phyloP scores from a whole-genome alignment of 1,140 invertebrate species.

The Brachionus asplanchnoidis region DNA sequence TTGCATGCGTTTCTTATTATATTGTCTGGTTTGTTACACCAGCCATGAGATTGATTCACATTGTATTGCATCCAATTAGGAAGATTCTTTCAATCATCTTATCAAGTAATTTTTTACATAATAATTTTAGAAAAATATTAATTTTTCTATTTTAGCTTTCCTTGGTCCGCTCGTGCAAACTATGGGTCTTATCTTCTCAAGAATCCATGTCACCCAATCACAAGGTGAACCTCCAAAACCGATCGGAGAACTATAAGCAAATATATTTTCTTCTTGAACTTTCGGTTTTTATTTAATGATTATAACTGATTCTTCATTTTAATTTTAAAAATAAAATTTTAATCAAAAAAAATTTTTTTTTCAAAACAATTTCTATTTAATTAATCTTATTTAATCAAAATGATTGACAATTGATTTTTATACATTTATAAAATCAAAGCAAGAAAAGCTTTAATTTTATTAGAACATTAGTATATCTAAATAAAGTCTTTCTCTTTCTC shows the following conservation, averaged over 20 bases:
- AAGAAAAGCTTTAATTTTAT: too few species aligned
- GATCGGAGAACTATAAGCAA: background rate
- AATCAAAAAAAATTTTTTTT: background rate
- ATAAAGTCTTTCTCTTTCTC: too few species aligned
- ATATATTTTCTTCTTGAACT: background rate
- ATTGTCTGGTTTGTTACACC: constrained; percentile 57
- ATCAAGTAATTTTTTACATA: constrained; percentile 43
- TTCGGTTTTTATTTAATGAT: background rate
- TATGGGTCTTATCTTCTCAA: background rate
- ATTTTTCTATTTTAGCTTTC: background rate
- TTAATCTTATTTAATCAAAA: background rate
- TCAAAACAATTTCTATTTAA: background rate
- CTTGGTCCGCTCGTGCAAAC: background rate
- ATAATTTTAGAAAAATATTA: background rate
- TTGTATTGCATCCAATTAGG: constrained; percentile 46
- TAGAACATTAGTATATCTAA: too few species aligned
- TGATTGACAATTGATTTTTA: too few species aligned
- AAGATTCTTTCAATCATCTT: constrained; percentile 45
- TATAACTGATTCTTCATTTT: background rate
- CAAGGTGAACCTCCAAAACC: constrained; percentile 27
- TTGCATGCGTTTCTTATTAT: constrained; percentile 68
- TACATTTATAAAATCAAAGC: too few species aligned
- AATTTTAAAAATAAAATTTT: background rate
- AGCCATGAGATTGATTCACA: constrained; percentile 47
- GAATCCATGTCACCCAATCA: constrained; percentile 30